Evolutionary conservation across 2,113 vertebrate genomes (phyloP), one percentile per base, ranked within the genome.

Genomic region (Cololabis saira): DNA sequence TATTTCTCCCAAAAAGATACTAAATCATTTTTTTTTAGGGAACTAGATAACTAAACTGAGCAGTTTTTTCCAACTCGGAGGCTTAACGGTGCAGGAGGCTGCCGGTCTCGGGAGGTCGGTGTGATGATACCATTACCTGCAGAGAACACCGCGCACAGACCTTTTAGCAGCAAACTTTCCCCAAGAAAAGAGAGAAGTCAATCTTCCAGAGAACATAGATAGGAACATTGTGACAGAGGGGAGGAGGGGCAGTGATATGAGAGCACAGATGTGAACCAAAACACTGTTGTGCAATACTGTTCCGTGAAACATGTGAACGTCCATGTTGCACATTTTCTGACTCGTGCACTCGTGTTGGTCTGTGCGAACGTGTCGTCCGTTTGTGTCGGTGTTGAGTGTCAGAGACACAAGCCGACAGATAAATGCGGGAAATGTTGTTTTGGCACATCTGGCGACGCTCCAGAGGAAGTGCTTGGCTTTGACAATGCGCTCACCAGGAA

Each of bases 401-500:
- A 78, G 51, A 55, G 49, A 55, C 57, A 50, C 16, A 53, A 67
- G 77, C 80, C 71, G 70, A 74, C 37, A 84, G 81, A 87, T 87
- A 83, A 87, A 88, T 91, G 83, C 89, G 89, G 88, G 78, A 93
- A 89, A 91, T 90, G 90, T 90, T 91, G 83, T 91, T 91, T 91
- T 78, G 85, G 90, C 68, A 68, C 62, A 66, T 74, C 81, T 87
- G 90, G 88, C 87, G 62, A 65, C 30, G 73, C 70, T 88, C 90
- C 88, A 90, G 87, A 91, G 90, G 91, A 92, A 92, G 91, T 89
- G 87, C 89, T 92, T 86, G 88, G 88, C 88, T 92, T 91, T 92
- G 91, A 93, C 92, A 92, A 88, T 92, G 89, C 88, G 86, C 92
- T 92, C 89, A 91, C 87, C 87, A 92, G 91, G 93, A 93, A 93